Percentiles rank a stretch among this genome's conserved stretches.
These are phyloP conservation scores for Saccopteryx bilineata DNA, from an alignment of 2,113 vertebrate species.

Conservation along the genomic window DNA sequence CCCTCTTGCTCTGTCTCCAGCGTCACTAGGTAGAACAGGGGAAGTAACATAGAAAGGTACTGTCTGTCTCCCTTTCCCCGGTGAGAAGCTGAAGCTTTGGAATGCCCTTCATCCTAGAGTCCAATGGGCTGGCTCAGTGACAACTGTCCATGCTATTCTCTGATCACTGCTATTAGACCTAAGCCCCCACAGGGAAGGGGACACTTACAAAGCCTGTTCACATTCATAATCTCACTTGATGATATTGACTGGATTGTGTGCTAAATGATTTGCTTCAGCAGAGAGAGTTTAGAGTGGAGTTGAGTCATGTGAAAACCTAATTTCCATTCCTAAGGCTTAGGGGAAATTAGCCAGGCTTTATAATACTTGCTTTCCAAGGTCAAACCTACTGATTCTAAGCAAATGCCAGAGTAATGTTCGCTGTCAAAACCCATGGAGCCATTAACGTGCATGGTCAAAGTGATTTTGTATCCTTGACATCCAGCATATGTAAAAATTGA, in stretches of 20 bases:
- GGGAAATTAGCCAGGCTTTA: slow-evolving; percentile 74
- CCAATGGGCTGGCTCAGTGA: neutral
- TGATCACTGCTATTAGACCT: neutral
- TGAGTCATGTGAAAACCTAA: slow-evolving; percentile 74
- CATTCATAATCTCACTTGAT: slow-evolving; percentile 60
- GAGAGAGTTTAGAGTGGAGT: slow-evolving; percentile 49
- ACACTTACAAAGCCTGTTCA: neutral
- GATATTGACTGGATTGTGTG: slow-evolving; percentile 22
- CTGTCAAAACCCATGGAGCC: slow-evolving; percentile 12
- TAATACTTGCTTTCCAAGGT: slow-evolving; percentile 64
- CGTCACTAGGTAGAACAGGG: too few species aligned
- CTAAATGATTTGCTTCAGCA: slow-evolving; percentile 66
- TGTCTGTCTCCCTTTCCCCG: neutral
- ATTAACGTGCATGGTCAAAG: neutral
- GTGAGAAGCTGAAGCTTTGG: neutral
- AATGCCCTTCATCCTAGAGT: neutral
- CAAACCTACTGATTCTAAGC: slow-evolving; percentile 42
- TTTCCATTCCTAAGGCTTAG: slow-evolving; percentile 64
- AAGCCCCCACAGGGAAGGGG: neutral
- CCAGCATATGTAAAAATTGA: neutral
- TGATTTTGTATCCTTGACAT: slow-evolving; percentile 26
- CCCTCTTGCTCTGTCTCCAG: neutral
- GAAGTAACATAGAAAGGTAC: neutral
- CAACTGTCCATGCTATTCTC: neutral
- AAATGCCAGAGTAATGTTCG: slow-evolving; percentile 47